These are phyloP conservation scores for Aphelenchoides bicaudatus DNA, from an alignment of 2,888 invertebrate genomes.

Conservation along the genomic window DNA sequence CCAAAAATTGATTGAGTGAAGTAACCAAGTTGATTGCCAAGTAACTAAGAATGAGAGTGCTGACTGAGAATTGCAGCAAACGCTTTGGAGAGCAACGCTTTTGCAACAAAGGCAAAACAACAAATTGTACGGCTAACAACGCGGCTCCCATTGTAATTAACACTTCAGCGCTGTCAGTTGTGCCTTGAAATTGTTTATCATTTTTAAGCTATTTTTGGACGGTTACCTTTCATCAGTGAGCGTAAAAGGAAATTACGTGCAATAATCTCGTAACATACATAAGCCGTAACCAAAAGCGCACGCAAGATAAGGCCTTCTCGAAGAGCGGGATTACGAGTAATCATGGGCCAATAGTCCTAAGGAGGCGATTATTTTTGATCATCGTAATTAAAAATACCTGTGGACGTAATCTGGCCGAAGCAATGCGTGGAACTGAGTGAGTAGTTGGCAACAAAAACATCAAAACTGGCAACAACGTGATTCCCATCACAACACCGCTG, in stretches of 20 bases:
- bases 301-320: conserved; percentile 53
- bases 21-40: conserved; percentile 48
- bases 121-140: conserved; percentile 52
- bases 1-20: conserved; percentile 53
- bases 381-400: conserved; percentile 30
- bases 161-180: conserved; percentile 56
- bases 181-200: too few species aligned
- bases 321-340: conserved; percentile 47
- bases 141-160: conserved; percentile 56
- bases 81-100: conserved; percentile 39
- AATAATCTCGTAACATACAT: conserved; percentile 60
- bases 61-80: conserved; percentile 46
- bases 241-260: conserved; percentile 59
- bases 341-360: conserved; percentile 56
- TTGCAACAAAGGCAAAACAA: conserved; percentile 57
- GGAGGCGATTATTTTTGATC: conserved; percentile 13
- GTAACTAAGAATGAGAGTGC: conserved; percentile 46
- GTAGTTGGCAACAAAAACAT: conserved; percentile 56
- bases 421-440: conserved; percentile 57
- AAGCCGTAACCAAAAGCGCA: conserved; percentile 54
- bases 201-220: too few species aligned
- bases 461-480: conserved; percentile 50
- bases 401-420: conserved; percentile 56
- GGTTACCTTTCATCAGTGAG: conserved; percentile 55
- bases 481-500: conserved; percentile 48